Evolutionary conservation across 2,797 vertebrate species (phyloP), one percentile per base, ranked within the genome.

Genomic region (Melanotaenia nigrans): DNA sequence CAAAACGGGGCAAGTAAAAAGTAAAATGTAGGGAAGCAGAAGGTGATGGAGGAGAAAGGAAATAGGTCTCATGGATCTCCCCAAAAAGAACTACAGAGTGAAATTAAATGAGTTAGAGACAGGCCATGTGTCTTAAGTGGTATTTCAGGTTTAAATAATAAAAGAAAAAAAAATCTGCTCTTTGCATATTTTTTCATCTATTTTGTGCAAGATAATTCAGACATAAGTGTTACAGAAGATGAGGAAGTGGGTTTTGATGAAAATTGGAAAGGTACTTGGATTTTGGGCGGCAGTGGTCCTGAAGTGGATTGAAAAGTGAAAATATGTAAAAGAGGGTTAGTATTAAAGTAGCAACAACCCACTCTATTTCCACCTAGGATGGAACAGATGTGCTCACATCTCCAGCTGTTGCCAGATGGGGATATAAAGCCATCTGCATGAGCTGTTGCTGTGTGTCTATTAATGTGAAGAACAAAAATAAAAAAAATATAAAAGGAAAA

Each of bases 341-440:
- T 61, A 72, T 79, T 79, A 76, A 85, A 85, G 79, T 84, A 74
- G 75, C 71, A 65, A 79, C 73, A 82, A 60, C 68, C 38, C 73
- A 79, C 77, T 77, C 73, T 38, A 62, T 81, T 81, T 87, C 82
- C 81, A 86, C 79, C 85, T 84, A 88, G 87, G 81, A 90, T 18
- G 47, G 77, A 93, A 86, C 91, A 93, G 93, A 94, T 93, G 93
- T 90, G 85, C 80, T 85, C 71, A 74, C 77, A 45, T 66, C 81
- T 87, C 90, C 92, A 93, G 91, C 91, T 94, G 92, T 78, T 85
- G 85, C 91, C 92, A 92, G 87, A 91, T 93, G 90, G 88, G 86
- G 76, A 79, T 83, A 58, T 69, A 57, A 71, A 72, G 81, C 87
- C 92, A 93, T 92, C 93, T 93, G 92, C 75, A 73, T 79, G 65